These are phyloP conservation scores for Dicycla oo DNA, from an alignment of 2,888 invertebrate genomes.

Conservation along the genomic window DNA sequence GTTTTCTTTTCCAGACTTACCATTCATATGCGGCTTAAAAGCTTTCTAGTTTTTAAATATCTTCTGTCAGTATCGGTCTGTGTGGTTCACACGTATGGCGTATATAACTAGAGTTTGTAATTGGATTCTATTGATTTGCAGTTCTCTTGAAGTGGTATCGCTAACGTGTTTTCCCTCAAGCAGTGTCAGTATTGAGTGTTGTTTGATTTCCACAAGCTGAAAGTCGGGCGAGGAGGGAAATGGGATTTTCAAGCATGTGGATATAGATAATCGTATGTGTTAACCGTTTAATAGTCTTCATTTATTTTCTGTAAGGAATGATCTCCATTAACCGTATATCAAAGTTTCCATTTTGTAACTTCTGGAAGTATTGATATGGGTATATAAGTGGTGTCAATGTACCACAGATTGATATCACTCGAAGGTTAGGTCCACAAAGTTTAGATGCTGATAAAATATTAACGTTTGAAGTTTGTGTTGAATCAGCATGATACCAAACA, in stretches of 20 bases:
- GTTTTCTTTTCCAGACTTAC: background rate
- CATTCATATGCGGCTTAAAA: background rate
- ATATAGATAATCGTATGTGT: background rate
- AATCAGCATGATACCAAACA: conserved; percentile 21
- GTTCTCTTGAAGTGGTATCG: conserved; percentile 30
- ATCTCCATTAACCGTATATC: background rate
- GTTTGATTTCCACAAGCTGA: conserved; percentile 15
- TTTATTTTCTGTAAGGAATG: background rate
- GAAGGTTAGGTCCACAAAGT: conserved; percentile 24
- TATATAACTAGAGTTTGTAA: conserved; percentile 7
- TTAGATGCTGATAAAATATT: background rate
- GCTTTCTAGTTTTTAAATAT: background rate
- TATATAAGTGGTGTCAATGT: conserved; percentile 5
- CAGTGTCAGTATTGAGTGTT: conserved; percentile 28
- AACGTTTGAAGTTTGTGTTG: background rate
- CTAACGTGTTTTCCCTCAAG: conserved; percentile 14
- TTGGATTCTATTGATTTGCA: conserved; percentile 32
- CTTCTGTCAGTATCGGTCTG: no score
- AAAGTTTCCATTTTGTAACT: background rate
- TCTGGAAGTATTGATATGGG: background rate
- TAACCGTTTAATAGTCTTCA: background rate
- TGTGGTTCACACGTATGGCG: background rate
- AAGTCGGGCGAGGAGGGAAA: conserved; percentile 2
- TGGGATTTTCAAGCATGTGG: background rate
- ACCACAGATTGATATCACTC: background rate